These are phyloP conservation scores for Silurus meridionalis DNA, from an alignment of 2,113 vertebrate species.

Conservation along the genomic window DNA sequence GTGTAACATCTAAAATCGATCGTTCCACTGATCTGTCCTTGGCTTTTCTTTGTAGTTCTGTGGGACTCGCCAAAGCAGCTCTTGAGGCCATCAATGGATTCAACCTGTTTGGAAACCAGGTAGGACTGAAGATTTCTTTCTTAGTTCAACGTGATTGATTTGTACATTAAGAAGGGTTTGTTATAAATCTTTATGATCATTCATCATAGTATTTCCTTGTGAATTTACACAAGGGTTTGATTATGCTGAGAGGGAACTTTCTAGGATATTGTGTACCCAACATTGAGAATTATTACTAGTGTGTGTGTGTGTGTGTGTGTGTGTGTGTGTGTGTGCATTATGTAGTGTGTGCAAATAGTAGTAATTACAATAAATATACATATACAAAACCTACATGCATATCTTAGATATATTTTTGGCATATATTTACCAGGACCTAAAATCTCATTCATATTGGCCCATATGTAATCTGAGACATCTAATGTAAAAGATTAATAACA, in stretches of 20 bases:
- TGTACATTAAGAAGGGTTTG: not conserved
- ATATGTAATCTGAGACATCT: not conserved
- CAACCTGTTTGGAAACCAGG: slow-evolving; percentile 99
- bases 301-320: too few relatives aligned
- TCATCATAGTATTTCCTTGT: not conserved
- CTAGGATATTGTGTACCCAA: not conserved
- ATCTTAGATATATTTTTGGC: not conserved
- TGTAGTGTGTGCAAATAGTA: too few relatives aligned
- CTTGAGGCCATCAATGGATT: slow-evolving; percentile 98
- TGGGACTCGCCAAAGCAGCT: slow-evolving; percentile 95
- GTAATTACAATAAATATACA: not conserved
- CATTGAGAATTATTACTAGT: not conserved
- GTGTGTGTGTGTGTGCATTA: too few relatives aligned
- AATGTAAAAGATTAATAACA: not conserved
- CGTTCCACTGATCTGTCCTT: slow-evolving; percentile 30
- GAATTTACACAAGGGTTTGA: not conserved
- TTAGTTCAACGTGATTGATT: not conserved
- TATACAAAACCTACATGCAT: not conserved
- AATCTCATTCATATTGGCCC: not conserved
- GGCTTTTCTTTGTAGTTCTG: slow-evolving; percentile 76
- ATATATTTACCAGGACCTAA: not conserved
- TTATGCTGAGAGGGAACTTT: not conserved
- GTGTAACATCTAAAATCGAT: slow-evolving; percentile 18
- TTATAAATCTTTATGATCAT: not conserved
- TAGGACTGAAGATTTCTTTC: slow-evolving; percentile 64